Evolutionary conservation across 2,113 vertebrate species (phyloP).

Genomic region (Leiothrix lutea): DNA sequence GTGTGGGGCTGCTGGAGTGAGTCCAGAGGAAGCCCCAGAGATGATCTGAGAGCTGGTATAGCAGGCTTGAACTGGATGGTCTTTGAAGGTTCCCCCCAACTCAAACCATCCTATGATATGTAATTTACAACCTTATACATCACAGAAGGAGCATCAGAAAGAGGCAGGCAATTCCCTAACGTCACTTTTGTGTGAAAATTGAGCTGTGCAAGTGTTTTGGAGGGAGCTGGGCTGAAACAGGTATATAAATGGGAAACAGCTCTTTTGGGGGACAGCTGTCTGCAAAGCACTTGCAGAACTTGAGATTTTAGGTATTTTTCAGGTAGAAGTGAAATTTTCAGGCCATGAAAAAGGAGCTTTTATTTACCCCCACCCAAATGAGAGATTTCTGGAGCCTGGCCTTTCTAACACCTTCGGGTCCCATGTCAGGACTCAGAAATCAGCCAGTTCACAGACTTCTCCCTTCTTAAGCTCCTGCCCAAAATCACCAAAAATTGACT

Average conservation of each 20-base stretch:
- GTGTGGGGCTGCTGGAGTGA: background rate
- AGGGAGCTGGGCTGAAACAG: background rate
- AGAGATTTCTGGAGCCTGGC: background rate
- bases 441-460: background rate
- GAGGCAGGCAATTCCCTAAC: background rate
- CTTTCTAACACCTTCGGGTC: background rate
- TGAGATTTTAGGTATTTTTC: background rate
- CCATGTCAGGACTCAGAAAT: background rate
- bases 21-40: background rate
- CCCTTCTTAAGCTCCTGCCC: background rate
- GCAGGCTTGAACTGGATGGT: background rate
- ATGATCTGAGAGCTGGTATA: background rate
- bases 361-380: background rate
- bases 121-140: background rate
- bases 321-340: background rate
- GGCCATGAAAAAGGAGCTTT: background rate
- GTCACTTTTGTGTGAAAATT: background rate
- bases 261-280: background rate
- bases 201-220: background rate
- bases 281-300: background rate
- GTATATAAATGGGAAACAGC: fast-evolving
- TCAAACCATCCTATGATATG: background rate
- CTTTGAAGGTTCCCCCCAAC: background rate
- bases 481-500: background rate
- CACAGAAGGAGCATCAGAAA: background rate